Percentiles rank a stretch among this genome's conserved stretches.
Evolutionary conservation across 30 jellyfish, hydroid and myxozoan genomes (phyloP).

Genomic region (Hydra vulgaris): DNA sequence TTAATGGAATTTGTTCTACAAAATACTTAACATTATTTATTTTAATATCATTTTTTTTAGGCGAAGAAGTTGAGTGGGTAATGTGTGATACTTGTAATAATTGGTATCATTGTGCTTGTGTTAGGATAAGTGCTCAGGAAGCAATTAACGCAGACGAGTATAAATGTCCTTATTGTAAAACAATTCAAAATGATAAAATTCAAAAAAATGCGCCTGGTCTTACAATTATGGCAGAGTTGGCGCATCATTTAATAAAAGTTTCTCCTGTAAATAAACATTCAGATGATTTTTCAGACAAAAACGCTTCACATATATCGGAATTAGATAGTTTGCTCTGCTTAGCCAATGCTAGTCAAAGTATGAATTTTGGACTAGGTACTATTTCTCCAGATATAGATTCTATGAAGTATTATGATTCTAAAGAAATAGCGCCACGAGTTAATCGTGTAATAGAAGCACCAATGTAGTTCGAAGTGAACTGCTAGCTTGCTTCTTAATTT

Average conservation of each 20-base stretch:
- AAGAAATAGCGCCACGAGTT: not conserved
- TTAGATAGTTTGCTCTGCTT: constrained; percentile 24
- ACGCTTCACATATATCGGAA: not conserved
- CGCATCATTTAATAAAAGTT: not conserved
- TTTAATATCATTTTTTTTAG: too few species aligned
- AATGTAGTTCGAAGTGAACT: too few species aligned
- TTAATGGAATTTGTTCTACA: too few species aligned
- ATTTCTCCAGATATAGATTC: not conserved
- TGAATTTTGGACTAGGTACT: constrained; percentile 4
- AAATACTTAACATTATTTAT: too few species aligned
- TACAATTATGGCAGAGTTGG: not conserved
- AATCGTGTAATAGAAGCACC: not conserved
- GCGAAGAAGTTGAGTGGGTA: constrained; percentile 99
- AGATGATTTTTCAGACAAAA: not conserved
- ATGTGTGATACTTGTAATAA: constrained; percentile 89
- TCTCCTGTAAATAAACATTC: not conserved
- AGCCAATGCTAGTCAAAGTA: constrained; percentile 15
- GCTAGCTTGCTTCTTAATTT: too few species aligned
- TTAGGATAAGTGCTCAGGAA: constrained; percentile 91
- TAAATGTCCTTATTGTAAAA: constrained; percentile 55
- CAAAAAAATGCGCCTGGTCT: not conserved
- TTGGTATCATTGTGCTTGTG: constrained; percentile 92
- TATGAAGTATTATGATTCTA: not conserved
- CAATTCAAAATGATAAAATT: not conserved
- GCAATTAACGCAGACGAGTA: constrained; percentile 89